Base-by-base conservation (phyloP, 2,113 vertebrate species). In the Rhegmatorhina hoffmannsi region DNA sequence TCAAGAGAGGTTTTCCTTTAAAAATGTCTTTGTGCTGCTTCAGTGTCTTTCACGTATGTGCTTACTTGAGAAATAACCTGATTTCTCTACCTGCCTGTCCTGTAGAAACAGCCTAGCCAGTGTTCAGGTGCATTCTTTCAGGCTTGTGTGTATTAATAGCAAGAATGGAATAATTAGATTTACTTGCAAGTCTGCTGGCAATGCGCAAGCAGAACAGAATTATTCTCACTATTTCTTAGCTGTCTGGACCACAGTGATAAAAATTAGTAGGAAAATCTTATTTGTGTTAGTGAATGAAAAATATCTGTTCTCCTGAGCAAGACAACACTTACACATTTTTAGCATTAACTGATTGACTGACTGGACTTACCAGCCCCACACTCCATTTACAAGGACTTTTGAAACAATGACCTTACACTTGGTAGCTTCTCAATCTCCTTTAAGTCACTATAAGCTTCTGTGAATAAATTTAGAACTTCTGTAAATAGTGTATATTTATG, bases 181-280 rank as follows among this genome's bases (percentile, higher is more conserved):
- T 96, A 86, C 67, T 95, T 90, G 76, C 72, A 78, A 80, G 56
- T 70, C 78, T 94, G 72, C 52, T 94, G 85, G 90, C 83, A 95
- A 67, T 52, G 68, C 55, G 63, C 2, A 18, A 94, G 67, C 76
- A 90, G 90, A 96, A 86, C 34, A 90, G 75, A 96, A 83, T 79
- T 94, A 12, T 79, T 69, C 82, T 90, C 11, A 2, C 76, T 93
- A 19, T 75, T 86, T 85, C 68, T 70, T 60, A 74, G 72, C 67
- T 74, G 29, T 52, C 56, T 46, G 40, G 72, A 92, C 67, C 33
- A 59, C 38, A 85, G 87, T 84, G 92, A 76, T 90, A 94, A 86
- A 94, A 92, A 94, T 74, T 81, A 88, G 38, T 47, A 68, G 20
- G 72, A 86, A 91, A 89, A 95, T 89, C 70, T 91, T 64, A 72